Percentiles rank a stretch among this genome's conserved stretches.
phyloP scores from a whole-genome alignment of 2,888 invertebrate genomes.

The Drosophila aldrichi region DNA sequence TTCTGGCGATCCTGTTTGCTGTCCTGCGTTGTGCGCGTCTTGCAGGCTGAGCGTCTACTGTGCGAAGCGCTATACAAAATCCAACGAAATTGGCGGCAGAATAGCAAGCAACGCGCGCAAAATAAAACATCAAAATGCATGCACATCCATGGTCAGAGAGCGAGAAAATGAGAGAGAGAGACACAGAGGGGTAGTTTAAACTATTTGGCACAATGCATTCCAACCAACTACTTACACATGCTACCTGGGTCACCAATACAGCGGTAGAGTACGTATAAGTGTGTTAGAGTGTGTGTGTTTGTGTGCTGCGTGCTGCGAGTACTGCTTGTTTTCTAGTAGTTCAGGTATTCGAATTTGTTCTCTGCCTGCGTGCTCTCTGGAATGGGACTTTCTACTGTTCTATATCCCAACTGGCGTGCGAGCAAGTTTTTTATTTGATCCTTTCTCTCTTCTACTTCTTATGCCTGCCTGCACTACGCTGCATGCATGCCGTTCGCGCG shows the following conservation, averaged over 20 bases:
- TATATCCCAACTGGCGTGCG: constrained; percentile 48
- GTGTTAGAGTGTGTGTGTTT: constrained; percentile 7
- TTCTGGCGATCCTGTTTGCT: constrained; percentile 23
- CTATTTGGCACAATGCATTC: constrained; percentile 55
- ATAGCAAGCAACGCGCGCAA: constrained; percentile 52
- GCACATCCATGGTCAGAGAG: not conserved
- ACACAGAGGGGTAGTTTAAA: constrained; percentile 56
- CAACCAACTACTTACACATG: constrained; percentile 68
- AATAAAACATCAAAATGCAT: constrained; percentile 41
- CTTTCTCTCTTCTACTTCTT: constrained; percentile 2
- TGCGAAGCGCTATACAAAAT: constrained; percentile 14
- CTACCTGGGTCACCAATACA: constrained; percentile 48
- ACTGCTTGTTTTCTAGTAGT: constrained; percentile 1
- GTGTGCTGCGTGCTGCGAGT: not conserved
- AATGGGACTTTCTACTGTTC: constrained; percentile 36
- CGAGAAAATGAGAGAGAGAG: constrained; percentile 1
- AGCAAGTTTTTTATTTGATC: constrained; percentile 32
- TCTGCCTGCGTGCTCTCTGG: constrained; percentile 1
- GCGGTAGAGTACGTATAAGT: not conserved
- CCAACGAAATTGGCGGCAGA: constrained; percentile 70
- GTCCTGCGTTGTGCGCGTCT: constrained; percentile 32
- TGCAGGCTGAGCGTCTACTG: constrained; percentile 55
- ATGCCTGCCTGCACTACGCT: constrained; percentile 4
- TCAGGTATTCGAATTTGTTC: constrained; percentile 35
- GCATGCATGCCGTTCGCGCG: constrained; percentile 33